Evolutionary conservation across 2,113 vertebrate species (phyloP), one percentile per base, ranked within the genome.

Genomic region (Melanocharis versteri): DNA sequence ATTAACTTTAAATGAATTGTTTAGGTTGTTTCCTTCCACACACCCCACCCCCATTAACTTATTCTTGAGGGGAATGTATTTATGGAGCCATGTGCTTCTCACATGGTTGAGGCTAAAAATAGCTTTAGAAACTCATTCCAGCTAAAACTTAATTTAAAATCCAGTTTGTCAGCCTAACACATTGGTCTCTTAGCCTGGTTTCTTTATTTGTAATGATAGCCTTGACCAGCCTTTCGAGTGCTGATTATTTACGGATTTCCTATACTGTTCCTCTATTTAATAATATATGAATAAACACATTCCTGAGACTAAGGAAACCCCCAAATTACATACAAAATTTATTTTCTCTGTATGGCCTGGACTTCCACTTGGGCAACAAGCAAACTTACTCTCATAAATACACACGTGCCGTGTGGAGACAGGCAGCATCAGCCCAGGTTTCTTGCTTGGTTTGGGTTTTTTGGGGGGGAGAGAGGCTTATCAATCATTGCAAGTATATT

Each of bases 21-120:
- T 95, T 96, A 94, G 88, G 85, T 94, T 92, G 87, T 93, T 94
- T 91, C 87, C 87, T 87, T 75, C 81, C 78, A 64, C 56, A 26
- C 14, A 54, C 47, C 21, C 89, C 64, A 70, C 42, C 71, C 81
- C 81, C 30, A 1, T 89, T 92, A 80, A 92, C 56, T 88, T 97
- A 70, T 77, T 96, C 94, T 91, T 70, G 82, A 86, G 76, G 89
- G 78, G 68, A 85, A 92, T 70, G 47, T 89, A 83, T 95, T 95
- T 96, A 93, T 93, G 93, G 73, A 94, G 60, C 75, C 87, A 97
- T 97, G 89, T 77, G 87, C 94, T 94, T 96, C 92, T 97, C 97
- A 96, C 86, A 79, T 90, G 83, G 66, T 30, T 87, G 73, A 72
- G 28, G 90, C 70, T 90, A 82, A 94, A 94, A 96, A 95, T 88